A percentile compares a stretch with the other conserved stretches of the same genome.
phyloP scores from a whole-genome alignment of 2,888 invertebrate species.

The Eumerus sabulonum region DNA sequence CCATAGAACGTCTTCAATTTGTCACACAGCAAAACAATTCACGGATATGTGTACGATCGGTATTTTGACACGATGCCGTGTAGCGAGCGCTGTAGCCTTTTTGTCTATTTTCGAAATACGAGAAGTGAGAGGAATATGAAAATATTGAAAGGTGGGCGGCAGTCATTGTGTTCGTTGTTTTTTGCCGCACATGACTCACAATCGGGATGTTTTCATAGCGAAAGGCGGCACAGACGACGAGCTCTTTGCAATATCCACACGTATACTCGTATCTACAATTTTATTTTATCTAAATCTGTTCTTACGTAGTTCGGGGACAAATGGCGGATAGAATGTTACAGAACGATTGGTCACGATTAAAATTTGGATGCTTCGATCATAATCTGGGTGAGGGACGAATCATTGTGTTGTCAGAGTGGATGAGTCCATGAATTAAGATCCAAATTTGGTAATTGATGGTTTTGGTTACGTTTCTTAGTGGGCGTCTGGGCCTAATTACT shows the following conservation, averaged over 20 bases:
- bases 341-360: neutral
- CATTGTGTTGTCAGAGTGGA: neutral
- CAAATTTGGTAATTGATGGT: too few relatives aligned
- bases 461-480: too few relatives aligned
- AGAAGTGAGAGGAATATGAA: slow-evolving; percentile 11
- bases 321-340: neutral
- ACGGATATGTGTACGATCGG: slow-evolving; percentile 28
- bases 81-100: slow-evolving; percentile 21
- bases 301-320: too few relatives aligned
- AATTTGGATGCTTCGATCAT: neutral
- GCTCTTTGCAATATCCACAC: neutral
- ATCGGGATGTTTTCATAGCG: slow-evolving; percentile 16
- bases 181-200: slow-evolving; percentile 37
- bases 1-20: slow-evolving; percentile 29
- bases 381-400: neutral
- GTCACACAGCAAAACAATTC: slow-evolving; percentile 23
- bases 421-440: too few relatives aligned
- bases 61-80: too few relatives aligned
- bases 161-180: slow-evolving; percentile 11
- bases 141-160: neutral
- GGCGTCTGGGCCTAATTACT: too few relatives aligned
- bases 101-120: slow-evolving; percentile 39
- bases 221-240: too few relatives aligned
- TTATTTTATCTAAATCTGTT: neutral
- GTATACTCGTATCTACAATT: too few relatives aligned